phyloP scores from a whole-genome alignment of 30 jellyfish, hydroid and myxozoan genomes.

The Cassiopea andromeda region DNA sequence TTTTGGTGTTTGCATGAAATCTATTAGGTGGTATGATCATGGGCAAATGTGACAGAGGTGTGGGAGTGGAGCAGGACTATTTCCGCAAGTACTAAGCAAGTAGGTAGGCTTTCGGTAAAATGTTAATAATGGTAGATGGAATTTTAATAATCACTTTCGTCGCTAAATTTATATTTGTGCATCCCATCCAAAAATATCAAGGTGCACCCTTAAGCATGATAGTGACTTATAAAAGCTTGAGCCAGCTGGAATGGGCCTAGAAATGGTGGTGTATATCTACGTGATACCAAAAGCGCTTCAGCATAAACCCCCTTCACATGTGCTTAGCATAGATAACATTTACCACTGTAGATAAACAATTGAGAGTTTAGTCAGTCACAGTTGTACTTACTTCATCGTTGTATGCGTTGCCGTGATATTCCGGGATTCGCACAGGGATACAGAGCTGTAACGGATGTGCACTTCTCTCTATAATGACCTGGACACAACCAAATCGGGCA shows the following conservation, averaged over 20 bases:
- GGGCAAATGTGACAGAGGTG: too few species aligned
- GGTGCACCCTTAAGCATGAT: neutral
- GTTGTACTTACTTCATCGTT: slow-evolving; percentile 1
- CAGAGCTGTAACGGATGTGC: neutral
- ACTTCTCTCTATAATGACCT: neutral
- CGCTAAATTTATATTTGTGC: too few species aligned
- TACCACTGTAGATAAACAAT: neutral
- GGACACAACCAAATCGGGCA: neutral
- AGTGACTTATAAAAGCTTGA: neutral
- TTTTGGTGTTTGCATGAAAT: too few species aligned
- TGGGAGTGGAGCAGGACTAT: too few species aligned
- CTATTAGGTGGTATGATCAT: too few species aligned
- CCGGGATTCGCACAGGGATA: slow-evolving; percentile 7
- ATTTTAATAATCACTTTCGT: too few species aligned
- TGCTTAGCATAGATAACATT: neutral
- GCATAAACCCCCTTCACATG: slow-evolving; percentile 2
- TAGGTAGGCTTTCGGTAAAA: too few species aligned
- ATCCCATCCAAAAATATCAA: too few species aligned
- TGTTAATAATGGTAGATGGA: too few species aligned
- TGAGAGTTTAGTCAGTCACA: neutral
- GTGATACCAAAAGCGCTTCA: neutral
- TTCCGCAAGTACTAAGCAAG: too few species aligned
- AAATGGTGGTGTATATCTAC: neutral
- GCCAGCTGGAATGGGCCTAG: neutral
- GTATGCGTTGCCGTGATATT: neutral